Conservation (phyloP, 2,113 vertebrate species). For the Psettodes erumei region DNA sequence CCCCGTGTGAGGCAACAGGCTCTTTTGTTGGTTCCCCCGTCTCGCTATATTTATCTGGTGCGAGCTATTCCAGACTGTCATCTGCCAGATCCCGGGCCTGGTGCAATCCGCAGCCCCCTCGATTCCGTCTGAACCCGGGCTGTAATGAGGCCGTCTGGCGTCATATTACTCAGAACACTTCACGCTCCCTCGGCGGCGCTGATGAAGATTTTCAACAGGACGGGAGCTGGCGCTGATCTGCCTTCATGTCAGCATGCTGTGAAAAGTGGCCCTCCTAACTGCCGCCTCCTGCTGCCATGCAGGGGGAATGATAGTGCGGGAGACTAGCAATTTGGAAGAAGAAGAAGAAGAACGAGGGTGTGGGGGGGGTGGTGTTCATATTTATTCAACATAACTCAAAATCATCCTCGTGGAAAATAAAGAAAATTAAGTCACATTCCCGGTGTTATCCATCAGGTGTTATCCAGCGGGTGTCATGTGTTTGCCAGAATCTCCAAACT, state of each 20-base stretch:
- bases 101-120: slow-evolving; percentile 23
- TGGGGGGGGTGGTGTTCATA: neutral
- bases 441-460: neutral
- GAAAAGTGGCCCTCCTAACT: slow-evolving; percentile 40
- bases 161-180: slow-evolving; percentile 62
- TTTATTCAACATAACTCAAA: slow-evolving; percentile 6
- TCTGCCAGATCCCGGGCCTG: slow-evolving; percentile 43
- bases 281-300: slow-evolving; percentile 21
- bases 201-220: slow-evolving; percentile 62
- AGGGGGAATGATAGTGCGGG: slow-evolving; percentile 4
- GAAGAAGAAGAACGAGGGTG: too few species aligned
- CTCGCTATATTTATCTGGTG: slow-evolving; percentile 69
- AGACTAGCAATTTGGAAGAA: slow-evolving; percentile 4
- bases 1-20: slow-evolving; percentile 55
- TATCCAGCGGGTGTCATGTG: neutral
- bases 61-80: slow-evolving; percentile 54
- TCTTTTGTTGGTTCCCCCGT: slow-evolving; percentile 46
- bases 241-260: slow-evolving; percentile 32
- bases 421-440: neutral
- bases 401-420: slow-evolving; percentile 3
- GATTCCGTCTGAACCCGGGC: slow-evolving; percentile 47
- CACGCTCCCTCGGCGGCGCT: slow-evolving; percentile 35
- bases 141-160: slow-evolving; percentile 61
- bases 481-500: slow-evolving; percentile 6
- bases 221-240: slow-evolving; percentile 39